Conservation (phyloP, 64 coral and sea anemone genomes). For the Dendrophyllia cribrosa region DNA sequence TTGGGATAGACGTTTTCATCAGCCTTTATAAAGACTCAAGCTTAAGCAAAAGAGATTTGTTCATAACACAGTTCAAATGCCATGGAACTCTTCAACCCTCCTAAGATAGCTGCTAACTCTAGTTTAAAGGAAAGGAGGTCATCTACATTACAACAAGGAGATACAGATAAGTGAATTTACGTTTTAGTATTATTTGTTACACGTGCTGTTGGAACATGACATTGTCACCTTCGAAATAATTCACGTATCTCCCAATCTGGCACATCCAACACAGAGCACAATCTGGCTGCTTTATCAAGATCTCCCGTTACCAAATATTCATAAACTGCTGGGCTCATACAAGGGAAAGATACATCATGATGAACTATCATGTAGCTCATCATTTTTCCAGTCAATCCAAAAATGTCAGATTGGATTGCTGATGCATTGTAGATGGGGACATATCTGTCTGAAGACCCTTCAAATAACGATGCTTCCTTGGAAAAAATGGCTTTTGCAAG, state of each 20-base stretch:
- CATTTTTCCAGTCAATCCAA: background rate
- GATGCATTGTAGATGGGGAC: too few relatives aligned
- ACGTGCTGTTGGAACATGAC: too few relatives aligned
- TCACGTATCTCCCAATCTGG: background rate
- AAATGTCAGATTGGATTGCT: too few relatives aligned
- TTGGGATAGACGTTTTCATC: too few relatives aligned
- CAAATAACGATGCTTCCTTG: too few relatives aligned
- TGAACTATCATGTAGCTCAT: constrained; percentile 30
- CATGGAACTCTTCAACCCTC: background rate
- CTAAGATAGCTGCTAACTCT: background rate
- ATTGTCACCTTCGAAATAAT: background rate
- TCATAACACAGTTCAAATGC: background rate
- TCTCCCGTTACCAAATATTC: constrained; percentile 43
- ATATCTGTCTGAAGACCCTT: too few relatives aligned
- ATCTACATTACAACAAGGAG: background rate
- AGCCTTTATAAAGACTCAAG: too few relatives aligned
- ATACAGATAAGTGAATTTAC: background rate
- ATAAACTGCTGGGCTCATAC: constrained; percentile 51
- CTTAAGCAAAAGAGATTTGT: too few relatives aligned
- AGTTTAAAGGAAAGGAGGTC: background rate
- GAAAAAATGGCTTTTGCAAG: too few relatives aligned
- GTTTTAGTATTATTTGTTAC: background rate
- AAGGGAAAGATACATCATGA: constrained; percentile 40
- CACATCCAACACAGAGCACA: constrained; percentile 1
- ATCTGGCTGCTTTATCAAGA: constrained; percentile 54